phyloP scores from a whole-genome alignment of 2,797 vertebrate species.

The Sylvia borin region DNA sequence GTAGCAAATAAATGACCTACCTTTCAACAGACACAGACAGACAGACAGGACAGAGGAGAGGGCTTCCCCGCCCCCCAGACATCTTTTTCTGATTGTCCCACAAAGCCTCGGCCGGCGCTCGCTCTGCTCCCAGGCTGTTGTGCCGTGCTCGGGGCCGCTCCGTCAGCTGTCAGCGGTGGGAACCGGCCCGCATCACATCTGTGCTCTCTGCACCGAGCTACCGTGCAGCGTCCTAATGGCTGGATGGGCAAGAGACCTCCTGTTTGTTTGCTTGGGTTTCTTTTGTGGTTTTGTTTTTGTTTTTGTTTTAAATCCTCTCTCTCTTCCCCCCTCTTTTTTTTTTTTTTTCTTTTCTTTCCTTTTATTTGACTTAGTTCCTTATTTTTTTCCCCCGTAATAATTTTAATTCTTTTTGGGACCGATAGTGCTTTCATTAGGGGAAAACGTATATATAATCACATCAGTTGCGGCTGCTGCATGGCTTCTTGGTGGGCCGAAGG shows the following conservation, averaged over 20 bases:
- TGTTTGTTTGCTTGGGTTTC: slow-evolving; percentile 28
- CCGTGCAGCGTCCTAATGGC: slow-evolving; percentile 31
- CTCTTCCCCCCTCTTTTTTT: neutral
- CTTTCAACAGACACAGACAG: slow-evolving; percentile 74
- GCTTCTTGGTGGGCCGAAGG: slow-evolving; percentile 97
- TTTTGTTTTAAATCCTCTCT: neutral
- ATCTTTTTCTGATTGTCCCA: slow-evolving; percentile 77
- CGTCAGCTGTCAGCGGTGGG: slow-evolving; percentile 77
- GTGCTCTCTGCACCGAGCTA: slow-evolving; percentile 67
- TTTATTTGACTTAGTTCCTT: slow-evolving; percentile 25
- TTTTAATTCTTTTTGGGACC: slow-evolving; percentile 59
- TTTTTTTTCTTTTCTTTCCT: neutral
- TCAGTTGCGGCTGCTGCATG: slow-evolving; percentile 97
- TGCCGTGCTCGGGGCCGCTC: slow-evolving; percentile 73
- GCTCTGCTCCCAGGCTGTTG: slow-evolving; percentile 69
- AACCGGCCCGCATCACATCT: slow-evolving; percentile 80
- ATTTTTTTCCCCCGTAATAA: neutral
- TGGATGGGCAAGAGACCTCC: slow-evolving; percentile 57
- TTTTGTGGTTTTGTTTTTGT: neutral
- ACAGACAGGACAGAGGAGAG: slow-evolving; percentile 76
- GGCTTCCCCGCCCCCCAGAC: slow-evolving; percentile 33
- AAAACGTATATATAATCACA: slow-evolving; percentile 83
- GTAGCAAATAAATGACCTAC: slow-evolving; percentile 72
- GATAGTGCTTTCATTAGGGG: slow-evolving; percentile 34
- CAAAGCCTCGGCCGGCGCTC: slow-evolving; percentile 68